A percentile compares a stretch with the other conserved stretches of the same genome.
These are phyloP conservation scores for Heterotilapia buettikoferi DNA, from an alignment of 2,113 vertebrate genomes.

Conservation along the genomic window DNA sequence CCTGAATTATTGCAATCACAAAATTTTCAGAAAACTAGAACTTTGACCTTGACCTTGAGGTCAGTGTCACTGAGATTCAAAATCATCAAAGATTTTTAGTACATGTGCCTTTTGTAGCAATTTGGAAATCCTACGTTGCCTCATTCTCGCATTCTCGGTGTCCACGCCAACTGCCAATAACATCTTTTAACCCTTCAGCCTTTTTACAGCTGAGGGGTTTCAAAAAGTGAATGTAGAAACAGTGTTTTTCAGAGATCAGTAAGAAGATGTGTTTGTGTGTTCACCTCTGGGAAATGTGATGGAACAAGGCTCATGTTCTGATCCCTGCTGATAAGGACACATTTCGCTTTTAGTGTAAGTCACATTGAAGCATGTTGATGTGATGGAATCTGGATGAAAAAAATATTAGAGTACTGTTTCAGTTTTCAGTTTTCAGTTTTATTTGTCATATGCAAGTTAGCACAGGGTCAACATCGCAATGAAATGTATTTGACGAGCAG, in stretches of 20 bases:
- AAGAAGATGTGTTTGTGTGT: not conserved
- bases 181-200: not conserved
- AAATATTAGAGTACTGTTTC: not conserved
- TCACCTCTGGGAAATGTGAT: not conserved
- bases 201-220: not conserved
- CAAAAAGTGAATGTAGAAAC: not conserved
- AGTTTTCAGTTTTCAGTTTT: too few species aligned
- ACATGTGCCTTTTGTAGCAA: not conserved
- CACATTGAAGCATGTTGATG: not conserved
- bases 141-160: not conserved
- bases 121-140: not conserved
- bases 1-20: not conserved
- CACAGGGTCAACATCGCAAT: too few species aligned
- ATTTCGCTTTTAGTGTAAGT: not conserved
- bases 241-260: not conserved
- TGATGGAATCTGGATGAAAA: not conserved
- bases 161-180: not conserved
- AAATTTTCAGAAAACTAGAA: not conserved
- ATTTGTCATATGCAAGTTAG: too few species aligned
- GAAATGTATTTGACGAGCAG: too few species aligned
- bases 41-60: not conserved
- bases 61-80: not conserved
- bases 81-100: not conserved
- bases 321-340: fast-evolving
- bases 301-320: not conserved